Evolutionary conservation across 1,140 invertebrate species (phyloP).

Genomic region (Antheraea pernyi): DNA sequence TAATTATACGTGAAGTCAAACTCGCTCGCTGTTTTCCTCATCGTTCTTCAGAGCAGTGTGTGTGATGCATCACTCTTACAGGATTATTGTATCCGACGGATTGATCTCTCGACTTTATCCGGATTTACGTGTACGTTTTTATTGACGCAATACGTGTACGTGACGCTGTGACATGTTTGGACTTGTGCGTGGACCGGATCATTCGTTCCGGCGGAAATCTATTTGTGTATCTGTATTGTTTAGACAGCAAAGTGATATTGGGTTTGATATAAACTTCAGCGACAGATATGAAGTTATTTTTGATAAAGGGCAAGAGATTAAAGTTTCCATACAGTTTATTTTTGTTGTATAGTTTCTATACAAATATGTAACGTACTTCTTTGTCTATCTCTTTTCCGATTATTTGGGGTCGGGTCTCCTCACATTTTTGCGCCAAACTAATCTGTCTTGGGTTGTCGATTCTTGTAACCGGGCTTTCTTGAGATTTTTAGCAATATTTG

Average conservation of each 20-base stretch:
- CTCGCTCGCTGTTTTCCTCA: background rate
- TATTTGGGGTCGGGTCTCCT: too few relatives aligned
- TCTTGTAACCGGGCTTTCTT: too few relatives aligned
- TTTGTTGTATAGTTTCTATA: too few relatives aligned
- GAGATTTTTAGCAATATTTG: too few relatives aligned
- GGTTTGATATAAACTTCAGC: background rate
- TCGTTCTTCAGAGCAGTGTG: background rate
- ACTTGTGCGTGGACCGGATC: background rate
- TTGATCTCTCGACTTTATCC: constrained; percentile 13
- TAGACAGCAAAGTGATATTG: background rate
- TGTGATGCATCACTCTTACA: constrained; percentile 17
- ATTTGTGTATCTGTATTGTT: background rate
- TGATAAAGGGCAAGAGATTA: too few relatives aligned
- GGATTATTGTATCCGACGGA: constrained; percentile 23
- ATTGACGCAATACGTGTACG: constrained; percentile 11
- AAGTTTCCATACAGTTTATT: too few relatives aligned
- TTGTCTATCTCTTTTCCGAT: too few relatives aligned
- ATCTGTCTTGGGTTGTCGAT: too few relatives aligned
- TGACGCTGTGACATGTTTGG: background rate
- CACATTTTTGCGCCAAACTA: too few relatives aligned
- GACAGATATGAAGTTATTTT: background rate
- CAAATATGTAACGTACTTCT: too few relatives aligned
- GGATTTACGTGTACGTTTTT: constrained; percentile 12
- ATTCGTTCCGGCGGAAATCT: background rate
- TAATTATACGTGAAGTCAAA: too few relatives aligned